Conservation (phyloP, 2,113 vertebrate genomes). For the Phalacrocorax pelagicus region DNA sequence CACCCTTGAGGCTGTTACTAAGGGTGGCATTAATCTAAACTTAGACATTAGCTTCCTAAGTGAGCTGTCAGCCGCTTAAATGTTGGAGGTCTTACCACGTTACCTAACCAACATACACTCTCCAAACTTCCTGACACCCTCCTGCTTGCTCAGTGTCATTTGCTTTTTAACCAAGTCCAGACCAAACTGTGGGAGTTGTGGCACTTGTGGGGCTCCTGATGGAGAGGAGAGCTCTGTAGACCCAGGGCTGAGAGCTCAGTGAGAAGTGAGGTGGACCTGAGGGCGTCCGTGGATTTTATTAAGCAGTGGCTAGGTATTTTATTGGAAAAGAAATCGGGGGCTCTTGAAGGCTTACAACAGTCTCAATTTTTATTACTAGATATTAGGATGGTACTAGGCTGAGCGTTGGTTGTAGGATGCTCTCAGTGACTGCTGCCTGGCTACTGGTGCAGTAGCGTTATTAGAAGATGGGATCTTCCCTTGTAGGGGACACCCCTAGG, state of each 20-base stretch:
- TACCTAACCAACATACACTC: neutral
- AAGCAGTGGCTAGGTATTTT: neutral
- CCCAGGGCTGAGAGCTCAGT: neutral
- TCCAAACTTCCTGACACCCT: neutral
- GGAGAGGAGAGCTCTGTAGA: neutral
- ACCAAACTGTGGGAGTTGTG: neutral
- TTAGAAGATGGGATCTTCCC: neutral
- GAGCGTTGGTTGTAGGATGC: neutral
- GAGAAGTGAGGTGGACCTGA: neutral
- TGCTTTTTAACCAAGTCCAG: neutral
- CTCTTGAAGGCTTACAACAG: neutral
- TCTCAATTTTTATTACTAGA: neutral
- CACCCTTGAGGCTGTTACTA: neutral
- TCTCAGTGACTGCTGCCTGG: neutral
- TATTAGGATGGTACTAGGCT: neutral
- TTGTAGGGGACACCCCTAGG: no score
- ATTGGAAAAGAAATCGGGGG: neutral
- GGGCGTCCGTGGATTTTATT: neutral
- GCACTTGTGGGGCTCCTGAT: neutral
- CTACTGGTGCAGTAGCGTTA: neutral
- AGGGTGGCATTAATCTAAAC: neutral
- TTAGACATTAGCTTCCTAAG: neutral
- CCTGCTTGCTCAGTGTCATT: rapidly evolving
- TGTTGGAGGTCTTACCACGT: neutral
- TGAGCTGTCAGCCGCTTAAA: neutral